Evolutionary conservation across 2,113 vertebrate species (phyloP).

Genomic region (Megaceryle maxima): DNA sequence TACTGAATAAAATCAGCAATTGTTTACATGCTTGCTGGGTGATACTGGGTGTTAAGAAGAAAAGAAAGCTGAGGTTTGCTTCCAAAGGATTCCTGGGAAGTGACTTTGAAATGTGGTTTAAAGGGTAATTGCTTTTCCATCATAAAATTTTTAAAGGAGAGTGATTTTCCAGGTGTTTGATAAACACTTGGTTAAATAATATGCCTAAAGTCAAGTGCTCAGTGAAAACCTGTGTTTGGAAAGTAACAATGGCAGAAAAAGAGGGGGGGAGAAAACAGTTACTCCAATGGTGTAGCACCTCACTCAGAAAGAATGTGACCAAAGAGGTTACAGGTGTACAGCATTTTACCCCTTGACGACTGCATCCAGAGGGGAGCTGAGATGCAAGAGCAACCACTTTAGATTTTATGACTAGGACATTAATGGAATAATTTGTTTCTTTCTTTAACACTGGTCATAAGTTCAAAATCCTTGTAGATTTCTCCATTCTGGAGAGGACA

Average conservation of each 20-base stretch:
- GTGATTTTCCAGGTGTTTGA: constrained; percentile 59
- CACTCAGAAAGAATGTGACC: neutral
- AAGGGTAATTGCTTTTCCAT: constrained; percentile 63
- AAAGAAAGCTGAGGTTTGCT: neutral
- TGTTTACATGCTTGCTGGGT: neutral
- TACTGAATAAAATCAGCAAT: neutral
- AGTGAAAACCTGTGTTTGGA: neutral
- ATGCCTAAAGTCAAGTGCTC: neutral
- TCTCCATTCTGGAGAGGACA: neutral
- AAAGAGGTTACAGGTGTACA: neutral
- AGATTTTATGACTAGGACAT: neutral
- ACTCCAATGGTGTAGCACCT: neutral
- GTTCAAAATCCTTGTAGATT: neutral
- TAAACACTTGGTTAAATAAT: constrained; percentile 47
- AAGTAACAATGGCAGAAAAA: neutral
- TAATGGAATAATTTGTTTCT: neutral
- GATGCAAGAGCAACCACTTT: neutral
- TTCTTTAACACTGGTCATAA: neutral
- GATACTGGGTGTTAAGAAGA: neutral
- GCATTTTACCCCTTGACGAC: neutral
- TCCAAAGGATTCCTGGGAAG: constrained; percentile 31
- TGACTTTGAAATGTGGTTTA: neutral
- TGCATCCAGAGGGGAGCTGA: neutral
- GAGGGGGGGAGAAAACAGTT: neutral
- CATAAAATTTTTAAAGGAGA: constrained; percentile 6